Evolutionary conservation across 30 jellyfish, hydroid and myxozoan genomes (phyloP), one percentile per base, ranked within the genome.

Genomic region (Calvadosia cruxmelitensis): DNA sequence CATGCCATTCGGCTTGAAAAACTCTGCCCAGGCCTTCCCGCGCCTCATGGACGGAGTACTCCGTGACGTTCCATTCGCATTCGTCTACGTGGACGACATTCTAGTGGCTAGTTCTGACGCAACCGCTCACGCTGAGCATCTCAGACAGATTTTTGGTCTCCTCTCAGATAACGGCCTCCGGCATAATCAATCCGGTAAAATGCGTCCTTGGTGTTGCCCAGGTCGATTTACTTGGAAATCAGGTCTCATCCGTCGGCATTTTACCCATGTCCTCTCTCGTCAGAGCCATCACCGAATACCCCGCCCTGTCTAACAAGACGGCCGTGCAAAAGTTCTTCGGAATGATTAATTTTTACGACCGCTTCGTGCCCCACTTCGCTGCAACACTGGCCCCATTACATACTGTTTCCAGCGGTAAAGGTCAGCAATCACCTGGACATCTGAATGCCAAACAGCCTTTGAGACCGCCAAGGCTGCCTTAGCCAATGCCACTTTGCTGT

Each of bases 1-100:
- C 7, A 75, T 75, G 85, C 85, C 80, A 10, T 75, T 75, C 34
- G 79, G 85, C 26, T 53, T 75, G 16, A 71, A 79, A 26, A 75
- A 75, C 50, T 68, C 85, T 3, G 85, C 85, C 20, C 85, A 75
- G 61, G 65, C 80, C 26, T 75, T 75, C 42, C 85, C 63, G 36
- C 75, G 81, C 23, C 50, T 75, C 63, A 75, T 75, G 62, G 85
- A 75, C 30, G 64, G 51, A 35, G 85, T 75, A 1, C 48, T 65
- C 25, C 79, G 65, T 33, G 85, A 79, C 42, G 63, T 75, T 2
- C 72, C 33, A 27, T 75, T 75, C 74, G 79, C 65, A 1, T 75
- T 49, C 48, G 79, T 72, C 24, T 75, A 75, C 52, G 29, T 75
- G 1, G 80, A 75, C 53, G 85, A 75, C 63, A 63, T 75, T 70